Base-by-base conservation (phyloP, 2,797 vertebrate species). In the Melanotaenia pygmaea region DNA sequence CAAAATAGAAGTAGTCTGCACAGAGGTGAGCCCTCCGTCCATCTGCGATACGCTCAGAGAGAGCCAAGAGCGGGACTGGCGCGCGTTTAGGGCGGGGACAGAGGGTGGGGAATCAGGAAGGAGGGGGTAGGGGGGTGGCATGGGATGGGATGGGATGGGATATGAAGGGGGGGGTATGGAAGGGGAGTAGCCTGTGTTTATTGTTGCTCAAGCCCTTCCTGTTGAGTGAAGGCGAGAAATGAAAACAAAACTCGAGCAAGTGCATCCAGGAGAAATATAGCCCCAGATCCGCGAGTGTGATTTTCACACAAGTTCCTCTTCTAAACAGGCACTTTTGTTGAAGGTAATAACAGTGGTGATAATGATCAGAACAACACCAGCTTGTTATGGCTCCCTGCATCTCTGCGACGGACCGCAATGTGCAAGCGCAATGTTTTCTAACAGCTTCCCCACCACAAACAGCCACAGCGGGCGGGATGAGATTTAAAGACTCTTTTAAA, bases 41-140 rank as follows among this genome's bases (percentile, higher is more conserved):
- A 85, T 87, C 87, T 79, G 86, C 58, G 77, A 69, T 66, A 56
- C 60, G 76, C 82, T 79, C 43, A 59, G 51, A 75, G 43, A 50
- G 43, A 45, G 2, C 64, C 59, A 86, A 88, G 84, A 85, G 76
- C 79, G 91, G 90, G 89, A 87, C 92, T 66, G 87, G 83, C 91
- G 82, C 66, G 77, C 50, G 72, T 58, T 64, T 61, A 75, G 90
- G 88, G 90, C 86, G 91, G 88, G 91, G 89, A 85, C 60, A 67
- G 62, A 59, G 86, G 70, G 70, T 59, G 64, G 70, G 72, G 66
- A 58, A 22, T 16, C 1, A 20, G 57, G 38, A 63, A 2, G 26
- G 1, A n/a, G 59, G 30, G 22, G 47, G 67, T 10, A 57, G 9
- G 38, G 34, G 61, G 4, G 38, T 32, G 30, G 8, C 26, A n/a